Conservation (phyloP, 2,113 vertebrate genomes). For the Sphyrna mokarran region DNA sequence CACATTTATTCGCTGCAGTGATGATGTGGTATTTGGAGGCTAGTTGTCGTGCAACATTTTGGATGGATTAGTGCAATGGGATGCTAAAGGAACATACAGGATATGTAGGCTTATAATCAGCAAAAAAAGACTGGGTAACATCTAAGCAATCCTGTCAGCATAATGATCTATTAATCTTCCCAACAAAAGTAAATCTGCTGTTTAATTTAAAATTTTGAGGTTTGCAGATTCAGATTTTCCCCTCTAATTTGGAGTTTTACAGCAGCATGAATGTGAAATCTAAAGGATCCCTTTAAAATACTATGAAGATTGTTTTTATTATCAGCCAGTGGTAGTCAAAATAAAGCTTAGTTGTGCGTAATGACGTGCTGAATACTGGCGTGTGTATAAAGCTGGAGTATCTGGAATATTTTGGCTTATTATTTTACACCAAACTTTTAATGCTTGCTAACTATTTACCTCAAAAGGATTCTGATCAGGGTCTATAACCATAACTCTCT, state of each 20-base stretch:
- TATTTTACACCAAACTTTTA: too few relatives aligned
- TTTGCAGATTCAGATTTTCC: not conserved
- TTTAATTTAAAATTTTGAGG: not conserved
- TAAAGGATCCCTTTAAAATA: not conserved
- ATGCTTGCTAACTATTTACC: not conserved
- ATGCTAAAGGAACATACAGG: not conserved
- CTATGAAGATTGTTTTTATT: not conserved
- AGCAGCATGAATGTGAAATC: not conserved
- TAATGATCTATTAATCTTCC: not conserved
- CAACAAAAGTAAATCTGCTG: not conserved
- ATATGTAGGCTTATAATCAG: not conserved
- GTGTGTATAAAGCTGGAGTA: not conserved
- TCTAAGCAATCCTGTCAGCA: not conserved
- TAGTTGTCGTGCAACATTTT: conserved; percentile 20
- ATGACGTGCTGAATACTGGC: not conserved
- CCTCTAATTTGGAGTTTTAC: not conserved
- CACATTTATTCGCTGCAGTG: not conserved
- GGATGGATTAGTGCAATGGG: not conserved
- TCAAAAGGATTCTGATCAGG: not conserved
- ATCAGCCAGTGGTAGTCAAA: not conserved
- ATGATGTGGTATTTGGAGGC: conserved; percentile 38
- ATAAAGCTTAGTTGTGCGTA: too few relatives aligned
- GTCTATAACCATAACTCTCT: not conserved
- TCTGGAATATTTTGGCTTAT: not conserved
- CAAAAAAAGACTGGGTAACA: not conserved